These are phyloP conservation scores for Chloromyia formosa DNA, from an alignment of 2,888 invertebrate species.

Conservation along the genomic window DNA sequence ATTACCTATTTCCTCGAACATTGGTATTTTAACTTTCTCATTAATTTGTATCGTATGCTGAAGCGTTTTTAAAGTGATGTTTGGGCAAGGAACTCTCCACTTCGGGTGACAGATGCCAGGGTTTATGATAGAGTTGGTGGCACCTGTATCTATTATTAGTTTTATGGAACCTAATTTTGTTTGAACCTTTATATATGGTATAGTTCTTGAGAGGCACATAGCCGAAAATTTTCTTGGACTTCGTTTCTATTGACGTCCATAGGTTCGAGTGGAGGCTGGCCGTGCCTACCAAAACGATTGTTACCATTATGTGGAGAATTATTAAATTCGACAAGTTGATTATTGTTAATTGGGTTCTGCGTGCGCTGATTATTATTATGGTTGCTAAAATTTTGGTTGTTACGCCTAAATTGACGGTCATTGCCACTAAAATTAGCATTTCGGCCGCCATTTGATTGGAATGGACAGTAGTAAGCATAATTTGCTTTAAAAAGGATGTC, in stretches of 20 bases:
- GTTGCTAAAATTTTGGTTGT: not conserved
- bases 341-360: not conserved
- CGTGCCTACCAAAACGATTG: not conserved
- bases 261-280: conserved; percentile 5
- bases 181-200: conserved; percentile 4
- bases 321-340: not conserved
- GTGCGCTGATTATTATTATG: not conserved
- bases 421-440: not conserved
- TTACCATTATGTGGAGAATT: not conserved
- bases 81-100: not conserved
- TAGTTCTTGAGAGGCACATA: not conserved
- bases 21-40: conserved; percentile 1
- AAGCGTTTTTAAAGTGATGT: not conserved
- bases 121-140: conserved; percentile 4
- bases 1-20: not conserved
- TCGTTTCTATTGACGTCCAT: not conserved
- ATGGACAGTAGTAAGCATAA: no score
- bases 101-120: conserved; percentile 8
- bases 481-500: not conserved
- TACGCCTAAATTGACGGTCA: not conserved
- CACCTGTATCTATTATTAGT: conserved; percentile 34
- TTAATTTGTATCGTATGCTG: not conserved
- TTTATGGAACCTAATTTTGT: not conserved
- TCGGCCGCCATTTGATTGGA: no score
- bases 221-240: conserved; percentile 2